A percentile compares a stretch with the other conserved stretches of the same genome.
These are phyloP conservation scores for Argyresthia goedartella DNA, from an alignment of 2,888 invertebrate species.

Conservation along the genomic window DNA sequence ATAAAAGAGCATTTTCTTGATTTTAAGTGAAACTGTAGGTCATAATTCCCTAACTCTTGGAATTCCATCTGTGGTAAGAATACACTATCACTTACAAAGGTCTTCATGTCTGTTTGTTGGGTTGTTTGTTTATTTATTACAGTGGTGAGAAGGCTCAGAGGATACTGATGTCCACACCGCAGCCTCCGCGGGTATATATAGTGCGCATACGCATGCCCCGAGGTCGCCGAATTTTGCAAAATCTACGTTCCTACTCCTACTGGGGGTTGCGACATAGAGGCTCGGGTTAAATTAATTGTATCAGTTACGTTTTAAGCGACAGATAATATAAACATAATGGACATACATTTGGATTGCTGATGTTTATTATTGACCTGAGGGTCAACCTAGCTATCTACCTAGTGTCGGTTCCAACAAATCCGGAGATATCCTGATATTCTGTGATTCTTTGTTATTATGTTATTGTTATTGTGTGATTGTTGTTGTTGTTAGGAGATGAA, in stretches of 20 bases:
- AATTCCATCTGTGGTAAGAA: not conserved
- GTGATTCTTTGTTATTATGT: not conserved
- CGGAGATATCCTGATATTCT: not conserved
- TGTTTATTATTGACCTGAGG: too few relatives aligned
- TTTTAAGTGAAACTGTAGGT: too few relatives aligned
- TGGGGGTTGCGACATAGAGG: not conserved
- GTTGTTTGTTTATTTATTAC: slow-evolving; percentile 2
- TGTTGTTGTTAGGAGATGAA: too few relatives aligned
- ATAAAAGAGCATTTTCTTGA: too few relatives aligned
- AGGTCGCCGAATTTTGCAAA: slow-evolving; percentile 20
- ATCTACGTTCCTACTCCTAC: not conserved
- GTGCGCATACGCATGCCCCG: slow-evolving; percentile 7
- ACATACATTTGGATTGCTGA: too few relatives aligned
- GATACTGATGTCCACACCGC: slow-evolving; percentile 15
- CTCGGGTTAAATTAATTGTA: not conserved
- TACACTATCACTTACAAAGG: slow-evolving; percentile 22
- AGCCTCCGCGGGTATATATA: slow-evolving; percentile 18
- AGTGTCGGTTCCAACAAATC: not conserved
- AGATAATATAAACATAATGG: too few relatives aligned
- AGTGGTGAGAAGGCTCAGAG: slow-evolving; percentile 6
- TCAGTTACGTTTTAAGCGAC: not conserved
- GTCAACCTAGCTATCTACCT: not conserved
- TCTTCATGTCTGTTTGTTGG: slow-evolving; percentile 21
- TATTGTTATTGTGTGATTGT: not conserved
- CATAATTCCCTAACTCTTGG: not conserved